Evolutionary conservation across 2,797 vertebrate genomes (phyloP).

Genomic region (Euphonia xanthogaster): DNA sequence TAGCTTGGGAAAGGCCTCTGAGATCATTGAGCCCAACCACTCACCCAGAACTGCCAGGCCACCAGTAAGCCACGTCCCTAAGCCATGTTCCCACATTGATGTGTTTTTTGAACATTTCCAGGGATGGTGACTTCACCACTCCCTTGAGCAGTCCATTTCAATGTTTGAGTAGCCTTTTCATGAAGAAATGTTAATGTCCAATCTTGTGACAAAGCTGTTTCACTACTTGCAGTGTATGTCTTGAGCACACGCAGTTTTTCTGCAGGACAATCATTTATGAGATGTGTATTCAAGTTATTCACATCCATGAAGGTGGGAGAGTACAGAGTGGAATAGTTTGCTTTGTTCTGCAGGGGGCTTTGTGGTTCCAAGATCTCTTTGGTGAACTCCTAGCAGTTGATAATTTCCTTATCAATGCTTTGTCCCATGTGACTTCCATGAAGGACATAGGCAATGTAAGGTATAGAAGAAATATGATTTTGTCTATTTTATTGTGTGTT

Average conservation of each 20-base stretch:
- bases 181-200: background rate
- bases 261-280: background rate
- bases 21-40: background rate
- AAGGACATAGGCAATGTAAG: accelerated
- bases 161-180: background rate
- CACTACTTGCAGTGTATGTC: background rate
- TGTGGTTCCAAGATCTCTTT: background rate
- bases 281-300: background rate
- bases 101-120: background rate
- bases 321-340: background rate
- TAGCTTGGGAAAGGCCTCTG: background rate
- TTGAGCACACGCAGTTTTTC: background rate
- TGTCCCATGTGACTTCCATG: background rate
- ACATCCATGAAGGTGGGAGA: background rate
- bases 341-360: background rate
- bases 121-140: background rate
- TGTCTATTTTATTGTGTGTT: background rate
- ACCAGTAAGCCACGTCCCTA: background rate
- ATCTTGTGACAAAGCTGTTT: background rate
- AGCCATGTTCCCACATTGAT: background rate
- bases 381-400: background rate
- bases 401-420: background rate
- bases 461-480: background rate
- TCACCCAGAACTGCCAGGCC: background rate
- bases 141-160: background rate